These are phyloP conservation scores for Hydrozoanthus tunicans DNA, from an alignment of 64 coral and sea anemone species.

Conservation along the genomic window DNA sequence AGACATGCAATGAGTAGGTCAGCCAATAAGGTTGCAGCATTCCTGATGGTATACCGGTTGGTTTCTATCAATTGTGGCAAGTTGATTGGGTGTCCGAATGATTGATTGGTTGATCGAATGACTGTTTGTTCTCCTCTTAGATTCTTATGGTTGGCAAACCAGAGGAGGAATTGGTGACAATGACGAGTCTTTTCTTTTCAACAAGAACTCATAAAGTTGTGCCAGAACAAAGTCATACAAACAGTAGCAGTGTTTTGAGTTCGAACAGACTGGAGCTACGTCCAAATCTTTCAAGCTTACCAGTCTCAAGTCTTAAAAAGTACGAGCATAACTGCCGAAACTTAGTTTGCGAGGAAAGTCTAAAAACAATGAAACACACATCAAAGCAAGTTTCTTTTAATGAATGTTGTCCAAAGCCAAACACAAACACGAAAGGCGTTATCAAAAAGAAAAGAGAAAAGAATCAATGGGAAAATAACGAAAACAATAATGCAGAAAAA, in stretches of 20 bases:
- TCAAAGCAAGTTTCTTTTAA: neutral
- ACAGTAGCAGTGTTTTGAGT: neutral
- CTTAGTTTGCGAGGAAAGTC: neutral
- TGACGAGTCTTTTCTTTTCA: slow-evolving; percentile 2
- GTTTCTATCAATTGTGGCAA: too few species aligned
- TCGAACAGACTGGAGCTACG: neutral
- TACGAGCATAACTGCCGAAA: neutral
- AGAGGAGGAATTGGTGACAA: slow-evolving; percentile 14
- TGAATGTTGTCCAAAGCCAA: neutral
- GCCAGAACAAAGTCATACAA: neutral
- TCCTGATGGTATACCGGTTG: too few species aligned
- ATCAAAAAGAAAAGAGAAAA: neutral
- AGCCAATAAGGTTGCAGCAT: too few species aligned
- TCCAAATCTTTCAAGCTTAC: neutral
- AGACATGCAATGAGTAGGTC: too few species aligned
- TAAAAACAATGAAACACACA: neutral
- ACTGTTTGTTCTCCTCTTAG: neutral
- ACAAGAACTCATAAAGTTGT: slow-evolving; percentile 2
- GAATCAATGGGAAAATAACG: neutral
- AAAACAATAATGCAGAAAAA: neutral
- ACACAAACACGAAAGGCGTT: neutral
- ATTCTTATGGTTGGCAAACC: slow-evolving; percentile 24
- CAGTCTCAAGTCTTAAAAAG: neutral
- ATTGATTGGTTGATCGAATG: too few species aligned
- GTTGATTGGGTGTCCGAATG: too few species aligned